Base-by-base conservation (phyloP, 2,113 vertebrate genomes). In the Microtus pennsylvanicus region DNA sequence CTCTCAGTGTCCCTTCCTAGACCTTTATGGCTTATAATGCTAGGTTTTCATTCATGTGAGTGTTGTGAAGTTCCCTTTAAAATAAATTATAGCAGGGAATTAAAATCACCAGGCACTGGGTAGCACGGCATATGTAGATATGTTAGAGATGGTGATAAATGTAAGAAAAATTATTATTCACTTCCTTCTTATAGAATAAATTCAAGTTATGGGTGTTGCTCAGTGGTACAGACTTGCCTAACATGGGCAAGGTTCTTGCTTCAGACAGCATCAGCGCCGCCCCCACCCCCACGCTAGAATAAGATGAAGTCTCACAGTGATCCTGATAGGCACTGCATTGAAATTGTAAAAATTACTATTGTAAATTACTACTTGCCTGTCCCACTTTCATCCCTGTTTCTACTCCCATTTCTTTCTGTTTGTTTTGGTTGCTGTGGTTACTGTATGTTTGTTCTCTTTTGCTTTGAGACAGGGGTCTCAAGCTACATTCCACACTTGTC, bases 51-150 rank as follows among this genome's bases (percentile, higher is more conserved):
- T 87, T 96, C 86, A 87, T 69, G 22, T 28, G 63, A n/a, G 28
- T 88, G 17, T 90, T 93, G 35, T 19, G 65, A 94, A 87, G 45
- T 76, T 93, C 91, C 47, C 75, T 90, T 90, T 78, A 87, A 90
- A 95, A 83, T 91, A 91, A 88, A 76, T 86, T 63, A 76, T 81
- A 90, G 67, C 61, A 72, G 67, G 38, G 38, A 82, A 78, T 10
- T 88, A 77, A 77, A 91, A 87, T 72, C 69, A 58, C 24, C 72
- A 89, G 61, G 24, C 77, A 87, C 70, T 61, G 76, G 28, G 28
- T 74, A 16, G 89, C 61, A 58, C 7, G 76, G 82, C 35, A n/a
- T 86, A 47, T 90, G 63, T 58, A 30, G 69, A 55, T 87, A 65
- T 89, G 83, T 72, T 45, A 91, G 55, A 93, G 14, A 77, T 94